Evolutionary conservation across 2,797 vertebrate species (phyloP), one percentile per base, ranked within the genome.

Genomic region (Merluccius polli): DNA sequence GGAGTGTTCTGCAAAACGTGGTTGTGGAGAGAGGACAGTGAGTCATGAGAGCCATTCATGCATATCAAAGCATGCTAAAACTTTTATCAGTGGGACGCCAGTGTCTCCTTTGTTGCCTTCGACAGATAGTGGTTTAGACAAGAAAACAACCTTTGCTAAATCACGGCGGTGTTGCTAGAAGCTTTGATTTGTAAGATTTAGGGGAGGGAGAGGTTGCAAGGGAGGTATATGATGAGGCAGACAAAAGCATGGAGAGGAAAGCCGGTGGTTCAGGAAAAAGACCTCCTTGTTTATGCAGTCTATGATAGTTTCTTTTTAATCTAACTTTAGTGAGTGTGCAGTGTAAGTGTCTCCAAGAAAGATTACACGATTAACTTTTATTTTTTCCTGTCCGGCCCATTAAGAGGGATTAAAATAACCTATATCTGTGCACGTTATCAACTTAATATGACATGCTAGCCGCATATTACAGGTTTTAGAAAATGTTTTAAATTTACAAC

Each of bases 401-500:
- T 72, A 77, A 83, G 78, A n/a, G n/a, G 68, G 75, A 75, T 81
- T 21, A 71, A 82, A 88, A 89, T 85, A 82, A 44, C 75, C 77
- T 69, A 84, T 87, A 89, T 81, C 76, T 78, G 48, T 78, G 77
- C 77, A 79, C 83, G 87, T 89, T 86, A 89, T 90, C 88, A 83
- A 85, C 81, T 89, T 83, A 88, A 86, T 88, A 85, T 86, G 81
- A 73, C 81, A 72, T 81, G 83, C 69, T 71, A 68, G 70, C 87
- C 83, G 76, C 88, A 88, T 89, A 91, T 88, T 90, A 89, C 86
- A 89, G 81, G 88, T 88, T 91, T 90, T 82, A 78, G 81, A 87
- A 91, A 91, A 92, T 88, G 86, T 91, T 92, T 65, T 90, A 91
- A 92, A 91, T 92, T 92, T 89, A 90, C 85, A 86, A 72, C 87